Conservation (phyloP, 2,113 vertebrate species). For the Vanacampus margaritifer region DNA sequence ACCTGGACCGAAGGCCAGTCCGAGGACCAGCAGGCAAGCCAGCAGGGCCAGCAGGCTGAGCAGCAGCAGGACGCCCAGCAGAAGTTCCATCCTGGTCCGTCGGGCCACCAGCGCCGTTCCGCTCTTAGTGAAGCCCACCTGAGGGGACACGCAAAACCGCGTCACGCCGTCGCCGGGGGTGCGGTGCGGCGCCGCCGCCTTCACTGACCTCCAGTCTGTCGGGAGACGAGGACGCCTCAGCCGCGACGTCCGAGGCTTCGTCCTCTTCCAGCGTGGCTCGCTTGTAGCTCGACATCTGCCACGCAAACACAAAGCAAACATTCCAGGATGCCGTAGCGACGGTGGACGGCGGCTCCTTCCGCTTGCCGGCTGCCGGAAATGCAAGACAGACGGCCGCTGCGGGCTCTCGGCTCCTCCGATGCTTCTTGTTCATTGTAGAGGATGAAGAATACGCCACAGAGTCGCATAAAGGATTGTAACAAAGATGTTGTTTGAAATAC, state of each 20-base stretch:
- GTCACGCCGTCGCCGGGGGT: not conserved
- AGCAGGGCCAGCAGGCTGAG: conserved; percentile 80
- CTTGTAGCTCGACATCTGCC: conserved; percentile 94
- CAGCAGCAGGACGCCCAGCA: conserved; percentile 75
- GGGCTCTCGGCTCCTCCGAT: no score
- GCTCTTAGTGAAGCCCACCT: conserved; percentile 90
- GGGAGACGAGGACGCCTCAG: conserved; percentile 77
- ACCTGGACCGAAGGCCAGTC: conserved; percentile 78
- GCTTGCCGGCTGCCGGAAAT: no score
- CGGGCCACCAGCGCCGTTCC: conserved; percentile 73
- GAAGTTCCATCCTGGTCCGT: conserved; percentile 82
- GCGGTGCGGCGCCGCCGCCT: not conserved
- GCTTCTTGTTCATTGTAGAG: no score
- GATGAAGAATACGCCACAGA: no score
- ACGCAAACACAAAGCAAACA: not conserved
- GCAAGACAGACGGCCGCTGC: no score
- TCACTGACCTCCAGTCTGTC: conserved; percentile 84
- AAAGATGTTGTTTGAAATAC: no score
- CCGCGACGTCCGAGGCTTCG: conserved; percentile 74
- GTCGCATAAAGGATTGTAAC: no score
- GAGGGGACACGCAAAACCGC: conserved; percentile 1
- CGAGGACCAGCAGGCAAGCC: conserved; percentile 77
- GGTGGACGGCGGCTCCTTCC: no score
- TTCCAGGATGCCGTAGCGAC: no score
- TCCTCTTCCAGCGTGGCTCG: conserved; percentile 90